Evolutionary conservation across 1,140 invertebrate genomes (phyloP), one percentile per base, ranked within the genome.

Genomic region (Lepidurus couesii): DNA sequence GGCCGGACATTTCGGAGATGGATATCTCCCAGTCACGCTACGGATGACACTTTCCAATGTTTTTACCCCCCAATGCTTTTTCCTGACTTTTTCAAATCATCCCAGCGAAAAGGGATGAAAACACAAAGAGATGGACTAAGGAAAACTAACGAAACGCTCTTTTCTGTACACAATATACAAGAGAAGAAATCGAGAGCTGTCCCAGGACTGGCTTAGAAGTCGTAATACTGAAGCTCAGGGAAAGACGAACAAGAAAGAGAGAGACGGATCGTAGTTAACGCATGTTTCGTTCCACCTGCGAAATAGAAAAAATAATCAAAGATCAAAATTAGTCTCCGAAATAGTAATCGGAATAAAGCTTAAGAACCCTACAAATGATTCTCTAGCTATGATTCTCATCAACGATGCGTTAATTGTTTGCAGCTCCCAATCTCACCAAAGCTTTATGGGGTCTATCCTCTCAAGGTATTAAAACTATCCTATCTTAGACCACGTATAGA

Each of bases 41-140:
- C 53, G 53, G 53, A 65, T 21, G 53, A 65, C 53, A 65, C 53
- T 65, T 65, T 65, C 53, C 53, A 65, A 65, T n/a, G 47, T 65
- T 65, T 34, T 21, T 0, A 0, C 1, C 45, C 4, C 16, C 45
- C 10, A 47, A 3, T n/a, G 5, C n/a, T 65, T 21, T 65, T 65
- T 65, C 53, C 21, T 65, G 1, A 65, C 53, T 65, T 65, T 16
- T 16, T 21, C 53, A 65, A 4, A 13, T 0, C 8, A n/a, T 65
- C 21, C 21, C 53, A 16, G 21, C 53, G 53, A 65, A 65, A 5
- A 65, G 21, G 9, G 0, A n/a, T n/a, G 53, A 65, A 65, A 47
- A 47, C 45, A 0, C 45, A 8, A 10, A 47, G 45, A 47, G 3
- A 47, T 0, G 53, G 53, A 0, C 16, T 21, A 65, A 65, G 53